Conservation (phyloP, 2,888 invertebrate species). For the Conchocele bisecta region DNA sequence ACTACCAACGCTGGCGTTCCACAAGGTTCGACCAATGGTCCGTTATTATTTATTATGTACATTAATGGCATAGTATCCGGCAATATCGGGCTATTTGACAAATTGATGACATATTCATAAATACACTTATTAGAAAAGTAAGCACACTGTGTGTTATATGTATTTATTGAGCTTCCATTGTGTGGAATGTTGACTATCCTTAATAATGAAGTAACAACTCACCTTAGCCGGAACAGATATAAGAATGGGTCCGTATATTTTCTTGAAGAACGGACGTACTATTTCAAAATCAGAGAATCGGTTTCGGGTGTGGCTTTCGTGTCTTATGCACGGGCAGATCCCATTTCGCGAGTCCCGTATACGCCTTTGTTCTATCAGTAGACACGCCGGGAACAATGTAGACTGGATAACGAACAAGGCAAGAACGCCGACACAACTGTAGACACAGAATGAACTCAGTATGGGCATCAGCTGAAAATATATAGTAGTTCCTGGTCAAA, state of each 20-base stretch:
- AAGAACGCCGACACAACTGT: constrained; percentile 90
- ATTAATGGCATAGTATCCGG: no score
- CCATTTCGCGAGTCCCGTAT: constrained; percentile 43
- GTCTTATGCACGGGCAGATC: constrained; percentile 86
- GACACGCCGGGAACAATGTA: constrained; percentile 91
- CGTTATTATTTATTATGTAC: no score
- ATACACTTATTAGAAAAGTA: no score
- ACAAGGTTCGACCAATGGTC: no score
- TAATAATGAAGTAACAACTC: no score
- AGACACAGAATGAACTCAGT: constrained; percentile 91
- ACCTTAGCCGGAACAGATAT: constrained; percentile 8
- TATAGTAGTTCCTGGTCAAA: no score
- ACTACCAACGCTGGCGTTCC: no score
- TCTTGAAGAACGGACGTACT: constrained; percentile 10
- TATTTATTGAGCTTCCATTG: no score
- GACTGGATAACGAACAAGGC: constrained; percentile 87
- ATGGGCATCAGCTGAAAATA: constrained; percentile 86
- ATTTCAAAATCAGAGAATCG: neutral
- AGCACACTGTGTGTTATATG: no score
- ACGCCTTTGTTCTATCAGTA: constrained; percentile 87
- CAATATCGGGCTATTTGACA: no score
- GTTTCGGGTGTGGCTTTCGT: constrained; percentile 84
- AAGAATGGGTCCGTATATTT: neutral
- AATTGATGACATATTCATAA: no score
- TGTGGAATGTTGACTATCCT: no score